These are phyloP conservation scores for Vespertilio murinus DNA, from an alignment of 2,797 vertebrate genomes.

Conservation along the genomic window DNA sequence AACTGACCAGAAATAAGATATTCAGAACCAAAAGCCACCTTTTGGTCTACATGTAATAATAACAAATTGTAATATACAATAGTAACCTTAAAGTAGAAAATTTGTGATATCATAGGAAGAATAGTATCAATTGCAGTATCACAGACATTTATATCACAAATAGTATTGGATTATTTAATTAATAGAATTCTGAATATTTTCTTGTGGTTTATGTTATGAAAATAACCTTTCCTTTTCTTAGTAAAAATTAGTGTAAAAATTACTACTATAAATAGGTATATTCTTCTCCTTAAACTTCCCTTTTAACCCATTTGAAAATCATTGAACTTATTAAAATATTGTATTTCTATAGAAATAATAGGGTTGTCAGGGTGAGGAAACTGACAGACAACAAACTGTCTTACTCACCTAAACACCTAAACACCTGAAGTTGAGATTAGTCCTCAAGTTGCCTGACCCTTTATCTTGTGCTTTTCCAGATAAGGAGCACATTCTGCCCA, in stretches of 20 bases:
- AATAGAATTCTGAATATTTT: conserved; percentile 12
- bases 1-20: conserved; percentile 17
- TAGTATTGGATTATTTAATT: background rate
- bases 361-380: background rate
- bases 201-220: background rate
- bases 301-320: conserved; percentile 27
- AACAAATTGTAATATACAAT: conserved; percentile 14
- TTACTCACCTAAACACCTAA: background rate
- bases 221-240: background rate
- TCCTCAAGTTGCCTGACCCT: background rate
- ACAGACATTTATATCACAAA: background rate
- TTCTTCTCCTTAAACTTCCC: background rate
- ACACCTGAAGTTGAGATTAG: background rate
- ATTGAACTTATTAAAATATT: background rate
- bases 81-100: background rate
- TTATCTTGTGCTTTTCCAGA: background rate
- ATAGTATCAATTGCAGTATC: background rate
- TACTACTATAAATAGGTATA: background rate
- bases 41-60: background rate
- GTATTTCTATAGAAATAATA: background rate
- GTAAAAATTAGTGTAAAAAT: conserved; percentile 9
- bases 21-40: background rate
- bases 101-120: background rate
- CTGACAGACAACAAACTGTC: background rate
- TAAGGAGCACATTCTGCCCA: background rate